Base-by-base conservation (phyloP, 2,888 invertebrate species). In the Mactromeris polynyma region DNA sequence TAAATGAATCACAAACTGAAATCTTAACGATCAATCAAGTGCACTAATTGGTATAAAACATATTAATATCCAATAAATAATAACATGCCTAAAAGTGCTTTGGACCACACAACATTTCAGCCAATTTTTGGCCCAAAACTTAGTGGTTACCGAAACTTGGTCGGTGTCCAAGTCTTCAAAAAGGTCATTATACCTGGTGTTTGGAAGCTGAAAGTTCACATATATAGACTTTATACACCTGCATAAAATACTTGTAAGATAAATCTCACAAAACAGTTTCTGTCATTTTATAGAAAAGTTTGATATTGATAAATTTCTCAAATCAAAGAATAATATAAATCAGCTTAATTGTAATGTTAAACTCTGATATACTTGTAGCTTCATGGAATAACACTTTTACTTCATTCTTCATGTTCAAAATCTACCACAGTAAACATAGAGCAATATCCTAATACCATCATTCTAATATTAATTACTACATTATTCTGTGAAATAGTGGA, bases 131-230 rank as follows among this genome's bases (percentile, higher is more conserved):
- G 85, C 85, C 81, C 73, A 64, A 81, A 86, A 88, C 84, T 79
- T 83, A 73, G 73, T 83, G 58, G 88, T 93, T 93, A 93, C 93
- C 93, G 91, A 83, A 54, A 88, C 81, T 85, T 88, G 90, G 80
- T 82, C 89, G 73, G 85, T 86, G 33, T 91, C 92, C 78, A 92
- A 85, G 73, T 91, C 83, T 69, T 85, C 86, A 21, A 93, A 84
- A 42, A 92, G 88, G 38, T 92, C 91, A 89, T 93, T 91, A 90
- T 93, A 93, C 81, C 89, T 88, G 54, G 85, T 86, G 83, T 92
- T 93, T 26, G 93, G 93, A 14, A 89, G 93, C 93, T 93, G 93
- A 86, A 93, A 93, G 21, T 51, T 84, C 40, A 84, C 31, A 42
- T 81, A 42, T 81, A 81, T 31, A 33, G 11, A 33, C 54, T 81